Base-by-base conservation (phyloP, 2,113 vertebrate genomes). In the Elephantulus edwardii region DNA sequence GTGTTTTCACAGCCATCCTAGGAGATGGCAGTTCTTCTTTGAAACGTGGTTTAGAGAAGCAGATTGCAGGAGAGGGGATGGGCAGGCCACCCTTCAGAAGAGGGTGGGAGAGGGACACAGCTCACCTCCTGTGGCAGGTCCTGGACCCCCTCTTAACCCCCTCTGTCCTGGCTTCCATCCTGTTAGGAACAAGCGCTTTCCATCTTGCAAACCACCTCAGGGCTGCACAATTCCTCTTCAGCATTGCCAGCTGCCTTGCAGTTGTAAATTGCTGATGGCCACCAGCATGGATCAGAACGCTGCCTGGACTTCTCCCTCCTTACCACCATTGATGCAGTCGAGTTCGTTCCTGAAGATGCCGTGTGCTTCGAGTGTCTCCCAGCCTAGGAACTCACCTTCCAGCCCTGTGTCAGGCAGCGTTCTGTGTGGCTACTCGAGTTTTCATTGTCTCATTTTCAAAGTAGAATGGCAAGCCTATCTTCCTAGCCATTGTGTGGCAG, bases 71-170 rank as follows among this genome's bases (percentile, higher is more conserved):
- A 54, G 33, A 64, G 9, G 42, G 48, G 71, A 30, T 80, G 72
- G 50, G 8, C 1, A 7, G 13, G 1, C n/a, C 48, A 10, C 48
- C 16, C 48, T 50, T n/a, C n/a, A n/a, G n/a, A n/a, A n/a, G n/a
- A n/a, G n/a, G n/a, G n/a, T n/a, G n/a, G n/a, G 14, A 50, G 3
- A 33, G 28, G 6, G 80, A 64, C 24, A 3, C 28, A 24, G 52
- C 4, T 3, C 1, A 35, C 0, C 24, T 8, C 20, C 1, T 0
- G 35, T 35, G 30, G 26, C 20, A 11, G 24, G 2, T 8, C 42
- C n/a, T 6, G 42, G 8, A 30, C 6, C 22, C 64, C 33, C 40
- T 24, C 20, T 26, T 11, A 1, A 9, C 1, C 1, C 4, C 20
- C 24, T 0, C 13, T 30, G 30, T 28, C 35, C 30, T 64, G 38